Base-by-base conservation (phyloP, 2,113 vertebrate genomes). In the Verasper variegatus region DNA sequence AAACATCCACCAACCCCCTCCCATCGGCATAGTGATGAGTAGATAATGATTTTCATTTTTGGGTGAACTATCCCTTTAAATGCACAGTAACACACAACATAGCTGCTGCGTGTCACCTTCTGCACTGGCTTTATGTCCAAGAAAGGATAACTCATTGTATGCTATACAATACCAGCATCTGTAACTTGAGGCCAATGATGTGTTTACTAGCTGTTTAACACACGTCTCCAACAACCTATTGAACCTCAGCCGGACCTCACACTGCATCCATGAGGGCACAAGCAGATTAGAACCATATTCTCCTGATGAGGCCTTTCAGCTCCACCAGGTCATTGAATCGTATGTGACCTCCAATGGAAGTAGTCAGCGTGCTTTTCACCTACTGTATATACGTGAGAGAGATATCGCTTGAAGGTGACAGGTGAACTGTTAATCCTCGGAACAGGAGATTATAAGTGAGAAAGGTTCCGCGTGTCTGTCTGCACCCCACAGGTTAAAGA, bases 241-340 rank as follows among this genome's bases (percentile, higher is more conserved):
- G 56, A 1, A 10, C 37, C 60, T 23, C 62, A 45, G 60, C 56
- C 75, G 61, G 67, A 21, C 27, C 37, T 52, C 37, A 65, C 42
- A 66, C 59, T 42, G 62, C 23, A 55, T 69, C 74, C 66, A 69
- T 68, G 61, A 72, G 68, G 60, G 60, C 18, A 40, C 9, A 31
- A 31, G 59, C 67, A 58, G 68, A 77, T 76, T 26, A 76, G 75
- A 87, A 76, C 35, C 85, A 24, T 47, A 23, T 76, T 86, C 83
- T 85, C 87, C 69, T 0, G 51, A 76, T 87, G 42, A 70, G 69
- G 57, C 57, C 74, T 64, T 68, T 86, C 81, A 73, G 81, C 69
- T 72, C 80, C 84, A 79, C 37, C 68, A 54, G 73, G 88, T 86
- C 88, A 85, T 81, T 76, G 86, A 65, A 81, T 83, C 91, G 90